Evolutionary conservation across 2,797 vertebrate genomes (phyloP).

Genomic region (Epinephelus awoara): DNA sequence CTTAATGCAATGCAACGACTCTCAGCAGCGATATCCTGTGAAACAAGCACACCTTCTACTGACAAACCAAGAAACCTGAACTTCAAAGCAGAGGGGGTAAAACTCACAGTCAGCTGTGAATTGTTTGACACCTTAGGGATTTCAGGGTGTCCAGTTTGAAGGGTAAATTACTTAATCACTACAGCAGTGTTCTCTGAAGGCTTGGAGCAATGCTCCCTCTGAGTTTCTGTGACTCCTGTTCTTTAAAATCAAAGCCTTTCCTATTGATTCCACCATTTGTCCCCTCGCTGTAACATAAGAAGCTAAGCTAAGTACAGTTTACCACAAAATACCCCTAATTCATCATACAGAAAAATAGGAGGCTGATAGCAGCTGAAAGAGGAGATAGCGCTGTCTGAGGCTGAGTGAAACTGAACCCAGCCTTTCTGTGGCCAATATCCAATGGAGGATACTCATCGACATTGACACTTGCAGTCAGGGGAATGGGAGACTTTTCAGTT

Average conservation of each 20-base stretch:
- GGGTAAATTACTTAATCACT: conserved; percentile 84
- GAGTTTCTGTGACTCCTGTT: conserved; percentile 51
- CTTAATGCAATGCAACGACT: background rate
- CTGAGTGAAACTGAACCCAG: conserved; percentile 66
- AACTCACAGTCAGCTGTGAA: conserved; percentile 27
- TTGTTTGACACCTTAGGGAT: conserved; percentile 71
- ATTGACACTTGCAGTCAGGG: conserved; percentile 62
- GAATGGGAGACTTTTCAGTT: conserved; percentile 36
- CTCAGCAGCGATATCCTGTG: conserved; percentile 2
- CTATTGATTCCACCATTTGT: conserved; percentile 72
- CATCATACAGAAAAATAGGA: conserved; percentile 86
- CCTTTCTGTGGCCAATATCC: conserved; percentile 57
- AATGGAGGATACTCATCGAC: conserved; percentile 78
- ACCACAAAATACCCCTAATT: conserved; percentile 86
- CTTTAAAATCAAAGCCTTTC: conserved; percentile 71
- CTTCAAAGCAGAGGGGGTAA: conserved; percentile 54
- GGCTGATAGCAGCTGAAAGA: conserved; percentile 85
- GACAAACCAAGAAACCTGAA: conserved; percentile 70
- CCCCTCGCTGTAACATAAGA: conserved; percentile 82
- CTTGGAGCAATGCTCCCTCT: conserved; percentile 63
- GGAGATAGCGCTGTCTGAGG: conserved; percentile 58
- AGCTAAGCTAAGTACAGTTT: conserved; percentile 78
- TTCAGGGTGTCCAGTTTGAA: conserved; percentile 80
- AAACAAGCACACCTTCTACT: conserved; percentile 29
- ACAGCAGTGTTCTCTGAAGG: conserved; percentile 64